Percentiles rank a stretch among this genome's conserved stretches.
phyloP scores from a whole-genome alignment of 2,797 vertebrate species.

The Selene dorsalis region DNA sequence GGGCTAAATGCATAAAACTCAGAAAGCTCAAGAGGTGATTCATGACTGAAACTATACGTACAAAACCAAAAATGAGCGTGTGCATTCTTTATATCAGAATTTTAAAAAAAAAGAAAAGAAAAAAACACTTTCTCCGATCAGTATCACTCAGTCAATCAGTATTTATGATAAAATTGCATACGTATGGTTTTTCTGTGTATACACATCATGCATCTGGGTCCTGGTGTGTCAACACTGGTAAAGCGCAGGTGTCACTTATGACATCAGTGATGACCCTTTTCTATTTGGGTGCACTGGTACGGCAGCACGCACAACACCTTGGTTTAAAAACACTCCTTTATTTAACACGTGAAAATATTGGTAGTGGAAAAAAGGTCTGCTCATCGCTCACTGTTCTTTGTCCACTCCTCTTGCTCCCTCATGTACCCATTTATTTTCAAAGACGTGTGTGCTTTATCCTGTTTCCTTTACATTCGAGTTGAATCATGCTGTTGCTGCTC shows the following conservation, averaged over 20 bases:
- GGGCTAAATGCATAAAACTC: too few species aligned
- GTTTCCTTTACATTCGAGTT: background rate
- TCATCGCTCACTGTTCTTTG: background rate
- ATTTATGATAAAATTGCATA: too few species aligned
- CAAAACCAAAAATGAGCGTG: too few species aligned
- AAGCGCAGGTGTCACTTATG: slow-evolving; percentile 8
- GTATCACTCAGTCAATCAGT: too few species aligned
- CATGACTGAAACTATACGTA: too few species aligned
- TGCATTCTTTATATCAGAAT: too few species aligned
- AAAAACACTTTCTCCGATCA: too few species aligned
- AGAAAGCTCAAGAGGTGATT: too few species aligned
- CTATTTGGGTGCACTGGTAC: background rate
- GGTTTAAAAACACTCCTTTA: too few species aligned
- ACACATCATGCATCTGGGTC: too few species aligned
- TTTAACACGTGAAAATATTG: background rate
- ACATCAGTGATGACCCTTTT: slow-evolving; percentile 9
- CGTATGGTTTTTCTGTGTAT: too few species aligned
- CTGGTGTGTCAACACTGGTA: background rate
- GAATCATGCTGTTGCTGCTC: slow-evolving; percentile 1
- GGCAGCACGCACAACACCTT: background rate
- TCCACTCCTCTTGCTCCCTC: background rate
- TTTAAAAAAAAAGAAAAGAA: too few species aligned
- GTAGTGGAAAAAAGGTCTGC: background rate
- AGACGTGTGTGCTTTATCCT: background rate
- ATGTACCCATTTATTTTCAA: background rate